Percentiles rank a stretch among this genome's conserved stretches.
Conservation (phyloP, 2,888 invertebrate species). For the Malthinus flaveolus region DNA sequence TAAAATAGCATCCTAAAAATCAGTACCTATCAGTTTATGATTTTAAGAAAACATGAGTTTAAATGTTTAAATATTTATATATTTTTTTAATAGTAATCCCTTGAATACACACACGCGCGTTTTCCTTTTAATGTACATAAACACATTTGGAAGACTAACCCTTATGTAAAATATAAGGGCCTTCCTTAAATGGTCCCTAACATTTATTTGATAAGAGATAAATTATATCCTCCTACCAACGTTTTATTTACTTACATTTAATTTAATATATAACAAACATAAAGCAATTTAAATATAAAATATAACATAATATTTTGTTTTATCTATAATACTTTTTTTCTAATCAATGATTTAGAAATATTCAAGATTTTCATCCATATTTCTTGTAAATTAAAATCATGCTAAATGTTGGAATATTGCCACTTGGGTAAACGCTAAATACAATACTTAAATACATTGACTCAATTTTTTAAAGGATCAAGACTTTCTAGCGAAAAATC, state of each 20-base stretch:
- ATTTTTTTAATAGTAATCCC: no score
- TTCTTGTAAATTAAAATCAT: slow-evolving; percentile 29
- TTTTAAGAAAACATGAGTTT: no score
- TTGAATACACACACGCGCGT: no score
- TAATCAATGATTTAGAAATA: slow-evolving; percentile 19
- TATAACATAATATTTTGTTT: slow-evolving; percentile 28
- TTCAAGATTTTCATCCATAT: slow-evolving; percentile 15
- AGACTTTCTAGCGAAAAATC: slow-evolving; percentile 93
- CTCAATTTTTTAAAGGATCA: slow-evolving; percentile 82
- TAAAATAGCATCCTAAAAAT: no score
- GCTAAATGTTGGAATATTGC: slow-evolving; percentile 21
- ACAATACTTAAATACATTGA: slow-evolving; percentile 8
- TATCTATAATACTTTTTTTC: slow-evolving; percentile 28
- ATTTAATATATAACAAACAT: slow-evolving; percentile 31
- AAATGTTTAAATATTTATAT: no score
- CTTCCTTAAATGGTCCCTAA: no score
- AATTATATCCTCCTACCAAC: slow-evolving; percentile 10
- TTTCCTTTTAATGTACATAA: no score
- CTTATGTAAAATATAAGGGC: no score
- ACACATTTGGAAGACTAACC: no score
- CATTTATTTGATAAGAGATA: no score
- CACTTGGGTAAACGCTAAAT: slow-evolving; percentile 2
- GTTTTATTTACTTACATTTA: slow-evolving; percentile 25
- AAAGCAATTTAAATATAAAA: slow-evolving; percentile 30
- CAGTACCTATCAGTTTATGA: no score